phyloP scores from a whole-genome alignment of 2,888 invertebrate species.

The Luffia ferchaultella region DNA sequence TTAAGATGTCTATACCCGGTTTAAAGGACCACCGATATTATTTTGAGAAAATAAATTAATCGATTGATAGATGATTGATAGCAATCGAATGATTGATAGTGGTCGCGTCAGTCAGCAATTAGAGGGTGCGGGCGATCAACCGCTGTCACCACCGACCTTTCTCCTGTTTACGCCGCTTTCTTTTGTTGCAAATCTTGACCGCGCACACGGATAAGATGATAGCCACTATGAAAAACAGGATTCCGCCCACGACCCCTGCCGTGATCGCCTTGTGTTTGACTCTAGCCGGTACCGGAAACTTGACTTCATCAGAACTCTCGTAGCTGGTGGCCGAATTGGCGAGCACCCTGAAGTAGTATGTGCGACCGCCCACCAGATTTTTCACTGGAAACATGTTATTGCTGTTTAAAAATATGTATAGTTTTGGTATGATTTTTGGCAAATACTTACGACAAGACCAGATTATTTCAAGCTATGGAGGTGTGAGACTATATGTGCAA shows the following conservation, averaged over 20 bases:
- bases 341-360: conserved; percentile 91
- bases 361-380: conserved; percentile 89
- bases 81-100: too few species aligned
- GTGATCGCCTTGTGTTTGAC: conserved; percentile 96
- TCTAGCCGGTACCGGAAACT: conserved; percentile 88
- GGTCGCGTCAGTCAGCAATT: conserved; percentile 10
- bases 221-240: conserved; percentile 96
- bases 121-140: conserved; percentile 37
- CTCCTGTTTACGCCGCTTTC: conserved; percentile 96
- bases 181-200: conserved; percentile 97
- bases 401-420: too few species aligned
- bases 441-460: too few species aligned
- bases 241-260: conserved; percentile 95
- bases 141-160: conserved; percentile 78
- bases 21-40: too few species aligned
- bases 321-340: conserved; percentile 88
- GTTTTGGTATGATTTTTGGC: too few species aligned
- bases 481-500: too few species aligned
- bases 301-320: conserved; percentile 87
- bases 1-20: too few species aligned
- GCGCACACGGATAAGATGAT: conserved; percentile 97
- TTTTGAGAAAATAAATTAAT: too few species aligned
- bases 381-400: conserved; percentile 81
- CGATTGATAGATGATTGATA: too few species aligned
- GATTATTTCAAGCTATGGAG: too few species aligned